Evolutionary conservation across 2,888 invertebrate genomes (phyloP).

Genomic region (Drepanosiphum platanoidis): DNA sequence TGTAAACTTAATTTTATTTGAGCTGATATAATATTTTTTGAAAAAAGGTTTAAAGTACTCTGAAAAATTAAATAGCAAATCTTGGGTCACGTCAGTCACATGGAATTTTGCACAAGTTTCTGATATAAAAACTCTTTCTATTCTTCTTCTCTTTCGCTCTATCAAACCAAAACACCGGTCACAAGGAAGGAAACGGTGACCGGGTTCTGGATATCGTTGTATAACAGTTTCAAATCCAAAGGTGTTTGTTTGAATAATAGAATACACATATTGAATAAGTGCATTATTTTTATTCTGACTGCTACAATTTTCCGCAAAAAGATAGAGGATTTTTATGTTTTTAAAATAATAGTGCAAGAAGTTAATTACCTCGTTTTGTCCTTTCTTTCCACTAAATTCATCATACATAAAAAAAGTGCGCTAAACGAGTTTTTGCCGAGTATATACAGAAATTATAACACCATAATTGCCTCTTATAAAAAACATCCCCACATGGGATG

Average conservation of each 20-base stretch:
- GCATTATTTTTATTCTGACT: conserved; percentile 11
- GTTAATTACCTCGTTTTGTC: not conserved
- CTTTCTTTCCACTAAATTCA: not conserved
- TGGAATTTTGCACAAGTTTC: conserved; percentile 11
- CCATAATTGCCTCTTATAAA: not conserved
- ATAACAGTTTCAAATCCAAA: not conserved
- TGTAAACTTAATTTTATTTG: not conserved
- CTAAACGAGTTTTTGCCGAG: not conserved
- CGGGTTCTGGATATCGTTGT: conserved; percentile 21
- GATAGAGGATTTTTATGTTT: not conserved
- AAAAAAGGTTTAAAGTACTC: not conserved
- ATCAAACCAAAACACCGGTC: conserved; percentile 1
- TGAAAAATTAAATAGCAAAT: not conserved
- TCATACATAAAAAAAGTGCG: not conserved
- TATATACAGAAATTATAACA: not conserved
- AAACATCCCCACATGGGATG: not conserved
- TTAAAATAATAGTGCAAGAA: not conserved
- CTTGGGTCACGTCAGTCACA: not conserved
- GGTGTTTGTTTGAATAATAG: not conserved
- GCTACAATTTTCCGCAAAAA: conserved; percentile 25
- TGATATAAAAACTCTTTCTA: conserved; percentile 19
- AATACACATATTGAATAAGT: conserved; percentile 2
- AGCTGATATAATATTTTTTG: not conserved
- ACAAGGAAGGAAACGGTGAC: conserved; percentile 33
- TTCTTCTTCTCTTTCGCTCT: not conserved